A percentile compares a stretch with the other conserved stretches of the same genome.
Evolutionary conservation across 2,888 invertebrate species (phyloP).

Genomic region (Achlya flavicornis): DNA sequence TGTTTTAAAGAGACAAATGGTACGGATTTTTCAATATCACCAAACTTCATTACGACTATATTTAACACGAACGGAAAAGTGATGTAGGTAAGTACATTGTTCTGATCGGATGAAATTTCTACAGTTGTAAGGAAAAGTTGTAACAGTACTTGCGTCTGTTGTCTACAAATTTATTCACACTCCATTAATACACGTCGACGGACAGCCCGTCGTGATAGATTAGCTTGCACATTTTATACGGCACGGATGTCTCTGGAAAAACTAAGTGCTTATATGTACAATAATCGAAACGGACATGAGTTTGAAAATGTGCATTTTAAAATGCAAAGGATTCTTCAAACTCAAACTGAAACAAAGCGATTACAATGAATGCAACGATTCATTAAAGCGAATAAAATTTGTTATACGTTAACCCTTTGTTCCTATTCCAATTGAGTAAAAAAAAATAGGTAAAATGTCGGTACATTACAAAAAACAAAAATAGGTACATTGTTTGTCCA

Average conservation of each 20-base stretch:
- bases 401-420: conserved; percentile 6
- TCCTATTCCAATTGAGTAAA: conserved; percentile 1
- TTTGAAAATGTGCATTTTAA: not conserved
- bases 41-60: conserved; percentile 14
- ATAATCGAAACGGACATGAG: not conserved
- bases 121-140: conserved; percentile 15
- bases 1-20: conserved; percentile 19
- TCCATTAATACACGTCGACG: conserved; percentile 70
- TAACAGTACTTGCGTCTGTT: conserved; percentile 25
- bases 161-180: conserved; percentile 68
- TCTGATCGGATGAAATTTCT: conserved; percentile 14
- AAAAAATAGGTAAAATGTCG: not conserved
- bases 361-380: not conserved
- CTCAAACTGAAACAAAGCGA: too few relatives aligned
- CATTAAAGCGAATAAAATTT: not conserved
- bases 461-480: not conserved
- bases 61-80: not conserved
- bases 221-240: conserved; percentile 55
- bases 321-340: not conserved
- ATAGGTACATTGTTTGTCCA: not conserved
- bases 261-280: conserved; percentile 17
- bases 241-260: conserved; percentile 48
- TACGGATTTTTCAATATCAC: conserved; percentile 21
- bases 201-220: conserved; percentile 63
- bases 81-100: not conserved